Evolutionary conservation across 2,113 vertebrate species (phyloP).

Genomic region (Mus spicilegus): DNA sequence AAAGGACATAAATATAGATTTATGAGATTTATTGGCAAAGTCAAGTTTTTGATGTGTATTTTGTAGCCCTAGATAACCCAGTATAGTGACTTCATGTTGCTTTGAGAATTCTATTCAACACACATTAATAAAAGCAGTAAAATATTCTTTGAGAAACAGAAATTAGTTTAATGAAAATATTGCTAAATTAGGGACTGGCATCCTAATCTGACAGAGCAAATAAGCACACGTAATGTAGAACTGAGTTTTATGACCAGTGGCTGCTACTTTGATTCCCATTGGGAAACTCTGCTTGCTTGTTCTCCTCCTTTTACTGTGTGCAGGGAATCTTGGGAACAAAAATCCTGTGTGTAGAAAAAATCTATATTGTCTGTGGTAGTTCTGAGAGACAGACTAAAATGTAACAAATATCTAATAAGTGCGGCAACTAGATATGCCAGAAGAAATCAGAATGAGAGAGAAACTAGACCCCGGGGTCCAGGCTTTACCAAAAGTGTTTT

Average conservation of each 20-base stretch:
- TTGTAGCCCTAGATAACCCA: background rate
- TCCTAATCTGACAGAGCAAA: background rate
- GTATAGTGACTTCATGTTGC: background rate
- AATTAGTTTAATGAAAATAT: conserved; percentile 10
- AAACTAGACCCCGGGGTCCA: background rate
- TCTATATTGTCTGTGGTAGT: background rate
- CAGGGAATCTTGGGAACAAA: background rate
- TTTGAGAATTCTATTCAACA: conserved; percentile 35
- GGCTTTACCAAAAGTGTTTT: conserved; percentile 26
- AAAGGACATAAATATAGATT: background rate
- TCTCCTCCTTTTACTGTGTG: background rate
- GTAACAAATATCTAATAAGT: conserved; percentile 32
- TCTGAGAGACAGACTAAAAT: background rate
- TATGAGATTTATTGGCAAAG: background rate
- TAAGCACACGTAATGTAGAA: background rate
- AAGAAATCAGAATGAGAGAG: conserved; percentile 22
- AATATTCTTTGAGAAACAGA: background rate
- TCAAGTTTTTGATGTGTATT: background rate
- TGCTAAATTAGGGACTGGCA: conserved; percentile 20
- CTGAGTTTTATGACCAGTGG: conserved; percentile 12
- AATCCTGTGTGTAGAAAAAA: background rate
- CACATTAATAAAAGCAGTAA: background rate
- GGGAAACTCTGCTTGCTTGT: background rate
- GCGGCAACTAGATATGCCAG: background rate
- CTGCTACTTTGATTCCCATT: background rate